Percentiles rank a stretch among this genome's conserved stretches.
Conservation (phyloP, 2,113 vertebrate species). For the Melanotaenia duboulayi region DNA sequence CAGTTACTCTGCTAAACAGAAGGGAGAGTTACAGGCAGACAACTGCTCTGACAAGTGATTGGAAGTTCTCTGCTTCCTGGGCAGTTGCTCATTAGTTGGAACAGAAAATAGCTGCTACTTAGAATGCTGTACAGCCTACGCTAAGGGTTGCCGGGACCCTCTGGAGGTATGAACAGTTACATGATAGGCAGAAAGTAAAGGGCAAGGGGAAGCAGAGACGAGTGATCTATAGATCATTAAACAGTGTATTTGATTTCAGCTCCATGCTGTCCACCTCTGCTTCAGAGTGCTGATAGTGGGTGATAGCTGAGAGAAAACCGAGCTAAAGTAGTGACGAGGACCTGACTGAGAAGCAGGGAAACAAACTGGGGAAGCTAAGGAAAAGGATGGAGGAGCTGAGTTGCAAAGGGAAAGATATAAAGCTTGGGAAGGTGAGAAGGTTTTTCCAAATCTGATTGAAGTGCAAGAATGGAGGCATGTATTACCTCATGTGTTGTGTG, state of each 20-base stretch:
- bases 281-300: slow-evolving; percentile 24
- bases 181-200: slow-evolving; percentile 16
- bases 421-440: neutral
- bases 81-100: slow-evolving; percentile 58
- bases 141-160: neutral
- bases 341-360: slow-evolving; percentile 29
- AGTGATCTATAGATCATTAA: slow-evolving; percentile 36
- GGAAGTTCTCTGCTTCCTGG: slow-evolving; percentile 40
- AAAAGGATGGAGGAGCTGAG: neutral
- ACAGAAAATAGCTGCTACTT: slow-evolving; percentile 39
- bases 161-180: slow-evolving; percentile 3
- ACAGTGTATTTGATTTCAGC: slow-evolving; percentile 23
- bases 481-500: slow-evolving; percentile 14
- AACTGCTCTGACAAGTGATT: slow-evolving; percentile 53
- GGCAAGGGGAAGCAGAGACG: slow-evolving; percentile 9
- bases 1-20: slow-evolving; percentile 39
- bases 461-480: slow-evolving; percentile 15
- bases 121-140: slow-evolving; percentile 31
- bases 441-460: slow-evolving; percentile 8
- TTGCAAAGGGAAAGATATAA: slow-evolving; percentile 21
- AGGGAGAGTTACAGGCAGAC: slow-evolving; percentile 34
- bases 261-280: slow-evolving; percentile 11
- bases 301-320: slow-evolving; percentile 21
- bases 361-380: slow-evolving; percentile 7
- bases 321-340: neutral